Evolutionary conservation across 1,140 invertebrate genomes (phyloP), one percentile per base, ranked within the genome.

Genomic region (Apis cerana): DNA sequence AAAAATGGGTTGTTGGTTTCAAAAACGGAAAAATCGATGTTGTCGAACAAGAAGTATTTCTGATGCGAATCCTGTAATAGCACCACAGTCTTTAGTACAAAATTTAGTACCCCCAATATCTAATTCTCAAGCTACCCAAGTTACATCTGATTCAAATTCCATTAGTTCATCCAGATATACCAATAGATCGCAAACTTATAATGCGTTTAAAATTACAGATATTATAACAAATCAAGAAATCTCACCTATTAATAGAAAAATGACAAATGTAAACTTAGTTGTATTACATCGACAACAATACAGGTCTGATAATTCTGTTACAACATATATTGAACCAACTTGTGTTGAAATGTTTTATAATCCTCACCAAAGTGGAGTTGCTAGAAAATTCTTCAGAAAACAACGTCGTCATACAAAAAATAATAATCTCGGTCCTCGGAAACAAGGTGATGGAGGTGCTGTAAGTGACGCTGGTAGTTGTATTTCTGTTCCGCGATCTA

Each of bases 321-420:
- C 96, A 67, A 96, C 96, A 7, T 96, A 96, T 80, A 96, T 96
- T 1, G 96, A 97, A 77, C 92, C 93, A 0, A 90, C 95, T 81
- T 95, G 95, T 5, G 96, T 97, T 0, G 96, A 98, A 88, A 95
- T 97, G 92, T 99, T 98, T 92, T 98, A 98, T 90, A 98, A 99
- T 94, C 97, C 98, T 0, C 97, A 97, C 90, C 98, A 99, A 92
- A 98, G 97, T 91, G 98, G 97, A 21, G 97, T 98, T 1, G 98
- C 98, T 0, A 96, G 97, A 83, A 98, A 98, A 89, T 98, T 98
- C 92, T 98, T 98, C 92, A 97, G 97, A 83, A 98, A 98, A 90
- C 97, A 98, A 91, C 95, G 96, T 43, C 95, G 97, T 72, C 95
- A 97, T 84, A 96, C 96, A 87, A 94, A 94, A 88, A 95, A 96